These are phyloP conservation scores for Nymphalis urticae DNA, from an alignment of 2,888 invertebrate species.

Conservation along the genomic window DNA sequence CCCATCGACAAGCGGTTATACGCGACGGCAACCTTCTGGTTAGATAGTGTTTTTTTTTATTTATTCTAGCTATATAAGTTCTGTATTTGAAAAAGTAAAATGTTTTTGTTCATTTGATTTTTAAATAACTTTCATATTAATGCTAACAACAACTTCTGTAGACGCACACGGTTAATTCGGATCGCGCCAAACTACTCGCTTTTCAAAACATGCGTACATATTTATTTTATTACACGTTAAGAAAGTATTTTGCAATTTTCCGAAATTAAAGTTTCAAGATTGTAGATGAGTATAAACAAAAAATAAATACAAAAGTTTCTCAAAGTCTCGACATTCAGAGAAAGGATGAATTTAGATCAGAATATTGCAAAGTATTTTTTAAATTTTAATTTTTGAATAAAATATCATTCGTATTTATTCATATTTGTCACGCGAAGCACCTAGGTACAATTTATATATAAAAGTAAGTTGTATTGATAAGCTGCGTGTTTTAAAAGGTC, in stretches of 20 bases:
- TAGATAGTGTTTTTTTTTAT: slow-evolving; percentile 47
- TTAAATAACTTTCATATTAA: not conserved
- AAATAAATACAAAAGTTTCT: not conserved
- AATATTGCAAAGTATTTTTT: slow-evolving; percentile 6
- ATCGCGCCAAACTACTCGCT: slow-evolving; percentile 20
- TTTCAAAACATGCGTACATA: slow-evolving; percentile 35
- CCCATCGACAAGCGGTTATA: slow-evolving; percentile 48
- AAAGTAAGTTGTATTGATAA: slow-evolving; percentile 45
- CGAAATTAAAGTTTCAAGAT: not conserved
- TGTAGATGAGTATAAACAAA: not conserved
- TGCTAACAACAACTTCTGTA: slow-evolving; percentile 21
- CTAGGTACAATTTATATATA: slow-evolving; percentile 68
- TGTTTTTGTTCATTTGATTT: slow-evolving; percentile 2
- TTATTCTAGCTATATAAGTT: slow-evolving; percentile 37
- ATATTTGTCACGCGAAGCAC: slow-evolving; percentile 51
- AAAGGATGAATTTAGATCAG: not conserved
- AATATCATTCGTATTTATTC: slow-evolving; percentile 25
- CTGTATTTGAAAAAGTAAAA: slow-evolving; percentile 8
- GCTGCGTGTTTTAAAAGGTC: slow-evolving; percentile 34
- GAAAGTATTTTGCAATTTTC: slow-evolving; percentile 15
- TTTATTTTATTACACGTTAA: not conserved
- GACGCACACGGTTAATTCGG: slow-evolving; percentile 18
- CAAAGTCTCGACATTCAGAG: no score
- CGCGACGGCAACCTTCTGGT: slow-evolving; percentile 25
- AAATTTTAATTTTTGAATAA: slow-evolving; percentile 1